phyloP scores from a whole-genome alignment of 2,888 invertebrate species.

The Yponomeuta plumbellus region DNA sequence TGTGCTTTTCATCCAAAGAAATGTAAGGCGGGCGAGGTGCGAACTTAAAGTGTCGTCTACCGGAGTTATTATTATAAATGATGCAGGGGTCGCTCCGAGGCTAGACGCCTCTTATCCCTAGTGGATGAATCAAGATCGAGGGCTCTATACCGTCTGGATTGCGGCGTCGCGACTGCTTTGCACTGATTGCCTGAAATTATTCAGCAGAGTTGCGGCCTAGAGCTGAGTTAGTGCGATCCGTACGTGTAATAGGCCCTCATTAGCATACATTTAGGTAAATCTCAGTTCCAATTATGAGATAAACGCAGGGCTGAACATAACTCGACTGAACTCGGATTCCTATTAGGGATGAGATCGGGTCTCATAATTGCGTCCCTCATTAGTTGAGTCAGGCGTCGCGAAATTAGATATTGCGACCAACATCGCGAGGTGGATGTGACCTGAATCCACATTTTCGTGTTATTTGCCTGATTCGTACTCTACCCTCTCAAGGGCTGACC shows the following conservation, averaged over 20 bases:
- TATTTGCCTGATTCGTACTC: conserved; percentile 10
- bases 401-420: conserved; percentile 54
- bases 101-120: conserved; percentile 37
- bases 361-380: conserved; percentile 57
- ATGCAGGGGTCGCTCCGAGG: conserved; percentile 43
- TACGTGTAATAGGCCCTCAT: conserved; percentile 10
- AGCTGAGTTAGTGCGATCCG: background rate
- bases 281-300: conserved; percentile 41
- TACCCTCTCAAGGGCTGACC: background rate
- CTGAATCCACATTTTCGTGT: conserved; percentile 13
- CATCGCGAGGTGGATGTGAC: conserved; percentile 31
- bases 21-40: conserved; percentile 46
- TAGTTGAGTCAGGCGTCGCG: conserved; percentile 39
- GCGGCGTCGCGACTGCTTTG: background rate
- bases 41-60: conserved; percentile 49
- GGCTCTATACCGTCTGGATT: background rate
- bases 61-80: conserved; percentile 61
- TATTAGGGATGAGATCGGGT: conserved; percentile 42
- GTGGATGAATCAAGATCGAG: conserved; percentile 29
- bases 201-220: background rate
- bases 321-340: conserved; percentile 32
- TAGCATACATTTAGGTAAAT: conserved; percentile 26
- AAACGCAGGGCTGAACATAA: conserved; percentile 22
- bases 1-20: conserved; percentile 40
- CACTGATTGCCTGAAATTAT: conserved; percentile 7